A percentile compares a stretch with the other conserved stretches of the same genome.
phyloP scores from a whole-genome alignment of 2,797 vertebrate genomes.

The Tauraco hartlaubi region DNA sequence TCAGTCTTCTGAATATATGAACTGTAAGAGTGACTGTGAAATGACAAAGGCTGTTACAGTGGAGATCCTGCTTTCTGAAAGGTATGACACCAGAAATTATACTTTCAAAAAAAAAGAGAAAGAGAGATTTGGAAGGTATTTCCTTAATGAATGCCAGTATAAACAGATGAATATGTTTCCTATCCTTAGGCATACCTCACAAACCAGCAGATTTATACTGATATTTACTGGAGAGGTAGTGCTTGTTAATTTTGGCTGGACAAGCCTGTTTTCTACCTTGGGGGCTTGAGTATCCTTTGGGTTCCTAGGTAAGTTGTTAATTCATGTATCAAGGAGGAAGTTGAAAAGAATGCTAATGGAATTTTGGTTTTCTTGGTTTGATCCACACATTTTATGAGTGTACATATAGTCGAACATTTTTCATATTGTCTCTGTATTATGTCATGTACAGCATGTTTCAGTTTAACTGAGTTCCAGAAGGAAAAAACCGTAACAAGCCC shows the following conservation, averaged over 20 bases:
- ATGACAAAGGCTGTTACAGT: conserved; percentile 4
- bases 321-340: background rate
- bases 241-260: background rate
- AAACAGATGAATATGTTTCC: background rate
- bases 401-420: background rate
- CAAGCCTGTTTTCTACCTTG: background rate
- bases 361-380: background rate
- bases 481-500: background rate
- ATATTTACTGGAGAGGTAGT: background rate
- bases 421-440: background rate
- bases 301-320: background rate
- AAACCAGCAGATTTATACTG: background rate
- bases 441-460: background rate
- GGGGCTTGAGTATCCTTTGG: background rate
- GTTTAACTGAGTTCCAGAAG: background rate
- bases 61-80: background rate
- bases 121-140: background rate
- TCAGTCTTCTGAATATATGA: background rate
- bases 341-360: background rate
- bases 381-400: background rate
- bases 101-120: background rate
- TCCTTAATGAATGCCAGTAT: background rate
- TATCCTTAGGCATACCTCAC: background rate
- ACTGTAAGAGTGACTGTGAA: background rate
- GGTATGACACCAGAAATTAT: background rate